These are phyloP conservation scores for Ailuropoda melanoleuca DNA, from an alignment of 2,113 vertebrate species.

Conservation along the genomic window DNA sequence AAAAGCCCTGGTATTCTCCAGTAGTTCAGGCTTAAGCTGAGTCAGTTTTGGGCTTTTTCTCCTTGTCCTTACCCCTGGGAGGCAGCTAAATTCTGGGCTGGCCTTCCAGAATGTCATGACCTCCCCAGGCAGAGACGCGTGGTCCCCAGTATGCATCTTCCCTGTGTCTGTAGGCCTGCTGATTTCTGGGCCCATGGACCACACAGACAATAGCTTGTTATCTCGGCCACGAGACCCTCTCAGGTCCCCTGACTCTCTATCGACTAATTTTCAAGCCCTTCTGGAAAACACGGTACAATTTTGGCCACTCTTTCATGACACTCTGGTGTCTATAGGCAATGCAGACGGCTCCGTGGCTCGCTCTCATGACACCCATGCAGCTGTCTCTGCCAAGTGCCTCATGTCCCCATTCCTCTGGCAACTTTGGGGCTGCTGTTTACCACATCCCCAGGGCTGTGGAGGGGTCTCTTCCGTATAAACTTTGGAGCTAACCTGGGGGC, in stretches of 20 bases:
- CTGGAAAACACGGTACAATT: background rate
- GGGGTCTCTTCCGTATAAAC: background rate
- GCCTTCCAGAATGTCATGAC: background rate
- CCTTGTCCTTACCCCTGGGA: background rate
- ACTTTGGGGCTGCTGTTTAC: background rate
- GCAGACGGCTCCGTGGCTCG: background rate
- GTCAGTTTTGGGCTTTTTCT: slow-evolving; percentile 26
- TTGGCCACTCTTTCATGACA: background rate
- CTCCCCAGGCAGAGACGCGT: background rate
- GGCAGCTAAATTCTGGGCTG: background rate
- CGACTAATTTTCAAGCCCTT: background rate
- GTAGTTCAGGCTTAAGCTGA: slow-evolving; percentile 49
- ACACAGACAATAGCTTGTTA: background rate
- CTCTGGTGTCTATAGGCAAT: background rate
- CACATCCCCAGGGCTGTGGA: background rate
- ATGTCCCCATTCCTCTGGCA: background rate
- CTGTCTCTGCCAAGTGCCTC: background rate
- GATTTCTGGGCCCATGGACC: background rate
- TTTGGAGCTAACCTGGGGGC: background rate
- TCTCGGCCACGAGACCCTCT: background rate
- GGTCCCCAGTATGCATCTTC: background rate
- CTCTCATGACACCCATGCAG: background rate
- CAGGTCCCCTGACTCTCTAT: background rate
- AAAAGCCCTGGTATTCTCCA: slow-evolving; percentile 35
- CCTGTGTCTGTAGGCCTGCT: background rate